Base-by-base conservation (phyloP, 2,113 vertebrate genomes). In the Neolamprologus modestus region DNA sequence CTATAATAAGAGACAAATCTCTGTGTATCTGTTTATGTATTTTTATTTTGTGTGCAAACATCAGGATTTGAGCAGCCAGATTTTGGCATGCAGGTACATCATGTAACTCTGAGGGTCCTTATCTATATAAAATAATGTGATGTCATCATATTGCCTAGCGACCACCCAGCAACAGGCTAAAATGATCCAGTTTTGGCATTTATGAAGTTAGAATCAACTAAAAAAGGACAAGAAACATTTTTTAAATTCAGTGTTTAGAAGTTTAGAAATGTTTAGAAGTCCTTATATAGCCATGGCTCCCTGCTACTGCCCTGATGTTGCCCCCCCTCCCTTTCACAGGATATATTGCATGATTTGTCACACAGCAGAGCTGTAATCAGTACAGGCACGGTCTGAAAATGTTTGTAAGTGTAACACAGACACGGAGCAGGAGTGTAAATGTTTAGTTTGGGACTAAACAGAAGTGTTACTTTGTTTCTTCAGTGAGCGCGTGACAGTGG, bases 231-330 rank as follows among this genome's bases (percentile, higher is more conserved):
- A 19, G 21, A 50, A 76, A 28, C 14, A 2, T 4, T 66, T 66
- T 47, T 47, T 31, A 13, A 50, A 21, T 13, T 90, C 37, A 14
- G 5, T 52, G 86, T 93, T 94, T 92, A 71, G 84, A 88, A 71
- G 78, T 88, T 52, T 66, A 37, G 61, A 66, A 66, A 37, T 66
- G 33, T 66, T 37, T 66, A 1, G 17, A 66, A 66, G 61, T 37
- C 61, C 95, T 68, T 95, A 95, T 95, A 95, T 93, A 91, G 95
- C 61, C 93, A 94, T 73, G 86, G 80, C 33, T 92, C 37, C 19
- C 82, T 87, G 90, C 87, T 87, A 47, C 89, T 85, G 63, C 81
- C 7, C 42, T 82, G 76, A 80, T 83, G 57, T 26, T 88, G 33
- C 2, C 2, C 66, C 28, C 61, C 8, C 37, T 4, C 42, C 9